phyloP scores from a whole-genome alignment of 2,888 invertebrate species.

The Amiota communis region DNA sequence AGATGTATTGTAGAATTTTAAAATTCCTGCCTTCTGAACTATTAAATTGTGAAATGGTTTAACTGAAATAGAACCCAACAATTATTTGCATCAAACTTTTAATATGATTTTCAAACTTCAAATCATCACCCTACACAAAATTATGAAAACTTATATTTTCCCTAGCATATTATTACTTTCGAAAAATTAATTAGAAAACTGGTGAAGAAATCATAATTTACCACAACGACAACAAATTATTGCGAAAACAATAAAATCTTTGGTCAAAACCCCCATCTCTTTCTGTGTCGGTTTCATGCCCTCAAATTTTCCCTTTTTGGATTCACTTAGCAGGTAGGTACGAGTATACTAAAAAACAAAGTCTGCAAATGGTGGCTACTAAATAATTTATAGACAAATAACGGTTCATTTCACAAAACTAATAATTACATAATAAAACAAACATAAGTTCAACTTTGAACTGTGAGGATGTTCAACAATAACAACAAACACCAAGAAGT shows the following conservation, averaged over 20 bases:
- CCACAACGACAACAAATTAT: constrained; percentile 6
- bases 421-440: constrained; percentile 62
- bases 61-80: too few relatives aligned
- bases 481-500: constrained; percentile 48
- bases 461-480: constrained; percentile 32
- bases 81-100: too few relatives aligned
- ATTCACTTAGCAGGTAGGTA: too few relatives aligned
- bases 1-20: too few relatives aligned
- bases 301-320: not conserved
- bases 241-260: not conserved
- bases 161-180: too few relatives aligned
- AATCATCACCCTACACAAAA: too few relatives aligned
- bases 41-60: too few relatives aligned
- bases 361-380: constrained; percentile 35
- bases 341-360: not conserved
- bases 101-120: too few relatives aligned
- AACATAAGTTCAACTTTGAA: constrained; percentile 46
- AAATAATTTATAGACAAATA: constrained; percentile 55
- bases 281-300: not conserved
- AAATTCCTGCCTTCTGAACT: too few relatives aligned
- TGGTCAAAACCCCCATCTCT: not conserved
- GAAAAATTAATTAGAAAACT: constrained; percentile 2
- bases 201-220: constrained; percentile 1
- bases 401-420: constrained; percentile 60
- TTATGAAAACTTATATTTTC: too few relatives aligned